Base-by-base conservation (phyloP, 2,797 vertebrate species). In the Trichosurus vulpecula region DNA sequence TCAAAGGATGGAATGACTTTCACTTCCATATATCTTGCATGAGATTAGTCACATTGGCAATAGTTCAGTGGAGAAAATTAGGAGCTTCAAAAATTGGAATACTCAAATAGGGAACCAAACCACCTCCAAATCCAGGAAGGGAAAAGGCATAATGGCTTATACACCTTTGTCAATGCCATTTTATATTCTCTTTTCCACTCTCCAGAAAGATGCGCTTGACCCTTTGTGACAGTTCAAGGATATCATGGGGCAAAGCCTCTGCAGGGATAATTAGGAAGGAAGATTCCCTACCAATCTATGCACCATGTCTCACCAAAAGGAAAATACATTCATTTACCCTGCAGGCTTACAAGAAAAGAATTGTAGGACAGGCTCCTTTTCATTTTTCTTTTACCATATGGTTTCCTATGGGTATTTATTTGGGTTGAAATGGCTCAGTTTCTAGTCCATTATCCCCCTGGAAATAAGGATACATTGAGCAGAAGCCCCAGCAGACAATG, bases 321-420 rank as follows among this genome's bases (percentile, higher is more conserved):
- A 2, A 93, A 74, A 74, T 41, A 74, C n/a, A 41, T 74, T 74
- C 13, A 61, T 58, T 61, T 22, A 74, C n/a, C 19, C n/a, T 74
- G 66, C 3, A 74, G 66, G 66, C n/a, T 74, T 41, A 41, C 66
- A 74, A 74, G 16, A 74, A 41, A 74, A 74, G n/a, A 74, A 41
- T 41, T 74, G 66, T 41, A 41, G 14, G 16, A 74, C 19, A 41
- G 58, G 58, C 11, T 61, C 16, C n/a, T 74, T 66, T 74, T 41
- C n/a, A 81, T 81, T 81, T 81, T 22, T 81, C 41, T 81, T 47
- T 81, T 47, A 47, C 19, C n/a, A 47, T 3, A 47, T 81, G n/a
- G 35, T 92, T 96, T 91, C 58, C 3, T 92, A 57, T 92, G 30
- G 25, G 55, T 19, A 96, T 53, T 89, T 52, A 57, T 95, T 92